Base-by-base conservation (phyloP, 2,113 vertebrate genomes). In the Prinia subflava region DNA sequence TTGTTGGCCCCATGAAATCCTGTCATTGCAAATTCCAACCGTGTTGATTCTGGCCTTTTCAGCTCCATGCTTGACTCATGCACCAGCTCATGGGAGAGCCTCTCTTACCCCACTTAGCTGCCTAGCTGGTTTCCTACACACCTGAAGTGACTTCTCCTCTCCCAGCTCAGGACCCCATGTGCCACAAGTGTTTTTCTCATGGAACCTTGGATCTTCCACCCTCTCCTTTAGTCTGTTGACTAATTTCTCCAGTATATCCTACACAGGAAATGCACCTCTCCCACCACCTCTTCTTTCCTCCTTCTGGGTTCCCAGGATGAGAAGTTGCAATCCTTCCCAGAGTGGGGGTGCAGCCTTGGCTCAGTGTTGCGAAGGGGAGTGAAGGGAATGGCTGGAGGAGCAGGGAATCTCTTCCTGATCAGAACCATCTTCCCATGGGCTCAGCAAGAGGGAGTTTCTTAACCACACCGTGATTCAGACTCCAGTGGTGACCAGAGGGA, bases 21-120 rank as follows among this genome's bases (percentile, higher is more conserved):
- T 37, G 17, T 27, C 18, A 16, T 31, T 67, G 20, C 25, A 57
- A 14, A 75, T 89, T 74, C 42, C 31, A n/a, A 0, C 24, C 0
- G 0, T 15, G 19, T 80, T 83, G 53, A 14, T 37, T 73, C 23
- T 57, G 49, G 4, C n/a, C 28, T 69, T 80, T 77, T 27, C 25
- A 47, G 33, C 18, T 44, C 27, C 0, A 0, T 57, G n/a, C 68
- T 64, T 2, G 2, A 19, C 35, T 63, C 1, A 0, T 41, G 35
- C 59, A 83, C 22, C 39, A 49, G 69, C 44, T 33, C 0, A 0
- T 35, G 50, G 50, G 37, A 70, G 21, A 57, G 37, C 11, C 3
- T 65, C 23, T 69, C 41, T 44, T 70, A 11, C 9, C 3, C 39
- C 15, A 15, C n/a, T 20, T 33, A 19, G 12, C 16, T 76, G 67